phyloP scores from a whole-genome alignment of 1,140 invertebrate species.

The Pseudomyrmex gracilis region DNA sequence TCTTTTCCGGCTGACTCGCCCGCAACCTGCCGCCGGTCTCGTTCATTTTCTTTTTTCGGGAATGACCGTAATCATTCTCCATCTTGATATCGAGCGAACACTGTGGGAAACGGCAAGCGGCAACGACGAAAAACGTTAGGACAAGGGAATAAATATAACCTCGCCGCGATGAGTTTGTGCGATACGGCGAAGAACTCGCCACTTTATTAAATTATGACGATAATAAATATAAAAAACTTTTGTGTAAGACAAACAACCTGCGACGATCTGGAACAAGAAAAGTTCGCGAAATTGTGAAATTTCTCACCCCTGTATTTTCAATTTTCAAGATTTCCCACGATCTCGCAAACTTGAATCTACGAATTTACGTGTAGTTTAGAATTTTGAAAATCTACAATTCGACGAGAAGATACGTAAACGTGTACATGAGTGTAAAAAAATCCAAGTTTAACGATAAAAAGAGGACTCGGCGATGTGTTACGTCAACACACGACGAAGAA shows the following conservation, averaged over 20 bases:
- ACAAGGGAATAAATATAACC: conserved; percentile 43
- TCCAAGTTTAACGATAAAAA: neutral
- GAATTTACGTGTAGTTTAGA: neutral
- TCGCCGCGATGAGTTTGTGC: neutral
- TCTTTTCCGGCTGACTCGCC: conserved; percentile 57
- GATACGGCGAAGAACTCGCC: conserved; percentile 21
- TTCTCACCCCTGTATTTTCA: neutral
- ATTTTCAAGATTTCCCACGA: neutral
- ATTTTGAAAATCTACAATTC: neutral
- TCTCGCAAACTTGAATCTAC: neutral
- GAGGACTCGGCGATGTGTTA: conserved; percentile 10
- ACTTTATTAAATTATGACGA: conserved; percentile 43
- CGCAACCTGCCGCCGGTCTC: conserved; percentile 46
- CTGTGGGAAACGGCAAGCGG: conserved; percentile 50
- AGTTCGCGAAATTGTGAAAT: conserved; percentile 1
- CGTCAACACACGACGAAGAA: neutral
- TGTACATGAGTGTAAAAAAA: neutral
- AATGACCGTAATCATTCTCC: conserved; percentile 57
- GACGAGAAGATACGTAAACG: neutral
- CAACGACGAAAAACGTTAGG: conserved; percentile 42
- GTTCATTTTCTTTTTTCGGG: conserved; percentile 61
- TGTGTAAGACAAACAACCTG: neutral
- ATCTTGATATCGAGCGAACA: conserved; percentile 53
- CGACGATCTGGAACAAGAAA: neutral
- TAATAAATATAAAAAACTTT: conserved; percentile 1